Percentiles rank a stretch among this genome's conserved stretches.
Conservation (phyloP, 1,140 invertebrate genomes). For the Globodera rostochiensis region DNA sequence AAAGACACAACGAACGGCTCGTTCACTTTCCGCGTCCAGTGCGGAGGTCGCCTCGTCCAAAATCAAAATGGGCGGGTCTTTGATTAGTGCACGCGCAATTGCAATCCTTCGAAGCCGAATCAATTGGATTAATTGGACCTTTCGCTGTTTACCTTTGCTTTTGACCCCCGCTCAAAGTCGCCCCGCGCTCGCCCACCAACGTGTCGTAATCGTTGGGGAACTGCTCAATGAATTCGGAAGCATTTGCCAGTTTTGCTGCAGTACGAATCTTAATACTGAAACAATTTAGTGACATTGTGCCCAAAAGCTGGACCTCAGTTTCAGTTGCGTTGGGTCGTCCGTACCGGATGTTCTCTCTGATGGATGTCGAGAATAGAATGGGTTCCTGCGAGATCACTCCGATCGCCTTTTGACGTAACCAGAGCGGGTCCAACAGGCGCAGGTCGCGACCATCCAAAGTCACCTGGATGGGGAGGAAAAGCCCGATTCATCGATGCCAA, state of each 20-base stretch:
- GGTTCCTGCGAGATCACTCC: constrained; percentile 90
- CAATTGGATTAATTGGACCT: not conserved
- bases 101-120: constrained; percentile 61
- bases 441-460: constrained; percentile 80
- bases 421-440: constrained; percentile 76
- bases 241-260: constrained; percentile 85
- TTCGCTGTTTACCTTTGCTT: constrained; percentile 77
- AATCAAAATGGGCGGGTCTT: constrained; percentile 69
- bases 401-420: constrained; percentile 80
- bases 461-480: constrained; percentile 74
- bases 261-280: constrained; percentile 62
- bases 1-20: constrained; percentile 40
- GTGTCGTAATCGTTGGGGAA: constrained; percentile 86
- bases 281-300: not conserved
- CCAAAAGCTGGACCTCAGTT: constrained; percentile 68
- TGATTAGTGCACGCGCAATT: constrained; percentile 67
- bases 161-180: constrained; percentile 88
- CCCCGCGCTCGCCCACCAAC: constrained; percentile 82
- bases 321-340: constrained; percentile 73
- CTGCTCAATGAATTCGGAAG: constrained; percentile 81
- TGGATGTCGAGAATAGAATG: constrained; percentile 84
- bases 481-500: not conserved
- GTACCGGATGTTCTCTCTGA: constrained; percentile 90
- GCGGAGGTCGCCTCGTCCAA: constrained; percentile 69
- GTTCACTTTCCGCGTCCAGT: constrained; percentile 66